Percentiles rank a stretch among this genome's conserved stretches.
phyloP scores from a whole-genome alignment of 2,797 vertebrate species.

The Pseudopleuronectes americanus region DNA sequence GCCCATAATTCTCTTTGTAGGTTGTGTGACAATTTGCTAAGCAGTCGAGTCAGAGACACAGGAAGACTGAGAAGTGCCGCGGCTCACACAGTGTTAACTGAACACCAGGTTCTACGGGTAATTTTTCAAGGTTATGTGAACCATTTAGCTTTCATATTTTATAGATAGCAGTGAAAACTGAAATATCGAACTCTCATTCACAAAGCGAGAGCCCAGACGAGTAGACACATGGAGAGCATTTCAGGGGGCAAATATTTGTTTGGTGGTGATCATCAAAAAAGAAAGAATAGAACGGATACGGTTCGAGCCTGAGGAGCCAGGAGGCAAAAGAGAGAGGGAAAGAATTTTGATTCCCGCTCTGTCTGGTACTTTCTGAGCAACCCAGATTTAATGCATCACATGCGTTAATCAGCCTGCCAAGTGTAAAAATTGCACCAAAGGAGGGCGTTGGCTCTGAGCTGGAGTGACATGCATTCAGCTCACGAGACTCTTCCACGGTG shows the following conservation, averaged over 20 bases:
- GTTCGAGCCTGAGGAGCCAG: constrained; percentile 16
- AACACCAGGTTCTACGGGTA: constrained; percentile 51
- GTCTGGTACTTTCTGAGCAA: constrained; percentile 56
- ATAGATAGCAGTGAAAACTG: constrained; percentile 18
- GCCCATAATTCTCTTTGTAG: constrained; percentile 84
- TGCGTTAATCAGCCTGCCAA: constrained; percentile 69
- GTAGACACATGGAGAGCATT: constrained; percentile 3
- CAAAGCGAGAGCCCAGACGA: background rate
- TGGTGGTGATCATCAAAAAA: constrained; percentile 33
- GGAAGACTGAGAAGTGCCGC: constrained; percentile 60
- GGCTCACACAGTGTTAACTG: constrained; percentile 36
- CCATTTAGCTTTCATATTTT: constrained; percentile 45
- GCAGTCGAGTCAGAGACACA: constrained; percentile 73
- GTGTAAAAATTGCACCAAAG: constrained; percentile 65
- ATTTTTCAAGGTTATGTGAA: constrained; percentile 42
- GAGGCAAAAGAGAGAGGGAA: constrained; percentile 40
- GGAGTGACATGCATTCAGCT: constrained; percentile 64
- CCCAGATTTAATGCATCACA: constrained; percentile 62
- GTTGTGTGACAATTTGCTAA: constrained; percentile 83
- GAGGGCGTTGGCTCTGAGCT: constrained; percentile 54
- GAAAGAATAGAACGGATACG: constrained; percentile 25
- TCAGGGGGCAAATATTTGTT: constrained; percentile 40
- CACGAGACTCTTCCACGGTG: constrained; percentile 42
- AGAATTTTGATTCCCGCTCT: constrained; percentile 39
- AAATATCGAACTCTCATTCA: constrained; percentile 10